Base-by-base conservation (phyloP, 2,797 vertebrate species). In the Coreius guichenoti region DNA sequence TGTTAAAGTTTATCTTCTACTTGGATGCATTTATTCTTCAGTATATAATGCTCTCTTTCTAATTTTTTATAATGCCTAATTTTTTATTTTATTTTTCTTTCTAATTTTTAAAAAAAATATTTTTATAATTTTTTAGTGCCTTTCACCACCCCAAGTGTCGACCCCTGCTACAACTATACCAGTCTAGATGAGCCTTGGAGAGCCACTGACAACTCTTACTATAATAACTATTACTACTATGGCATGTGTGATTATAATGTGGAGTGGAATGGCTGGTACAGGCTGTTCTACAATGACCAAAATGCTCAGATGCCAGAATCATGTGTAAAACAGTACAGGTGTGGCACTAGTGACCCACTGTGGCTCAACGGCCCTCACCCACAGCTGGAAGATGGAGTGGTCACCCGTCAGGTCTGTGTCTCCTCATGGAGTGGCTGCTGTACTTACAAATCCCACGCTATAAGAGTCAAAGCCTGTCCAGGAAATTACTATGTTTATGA, bases 401-500 rank as follows among this genome's bases (percentile, higher is more conserved):
- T 87, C n/a, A 68, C 26, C 12, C 82, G 69, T 8, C 76, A 80
- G 5, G 77, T 87, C 69, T 87, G 86, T 84, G 29, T n/a, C 1
- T 56, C 49, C 8, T 2, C 1, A 21, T n/a, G 69, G 36, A 9
- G 0, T 16, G 36, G 45, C 9, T 84, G 86, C 39, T 87, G 86
- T 80, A 11, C 1, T 31, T 69, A 26, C 54, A 21, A 7, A 69
- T 84, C 82, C 12, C 69, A 51, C 21, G 61, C 86, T 31, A 83
- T 87, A 14, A 39, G 12, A 81, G 51, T 87, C 47, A 84, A 87
- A 87, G 77, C 86, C 6, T 87, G 80, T 68, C 70, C 82, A 5
- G 82, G 82, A 87, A 63, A n/a, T 70, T 8, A 76, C 23, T n/a
- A 70, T 2, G 68, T 70, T n/a, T 56, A 87, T 75, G 36, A 84